These are phyloP conservation scores for Drosophila nannoptera DNA, from an alignment of 1,140 invertebrate genomes.

Conservation along the genomic window DNA sequence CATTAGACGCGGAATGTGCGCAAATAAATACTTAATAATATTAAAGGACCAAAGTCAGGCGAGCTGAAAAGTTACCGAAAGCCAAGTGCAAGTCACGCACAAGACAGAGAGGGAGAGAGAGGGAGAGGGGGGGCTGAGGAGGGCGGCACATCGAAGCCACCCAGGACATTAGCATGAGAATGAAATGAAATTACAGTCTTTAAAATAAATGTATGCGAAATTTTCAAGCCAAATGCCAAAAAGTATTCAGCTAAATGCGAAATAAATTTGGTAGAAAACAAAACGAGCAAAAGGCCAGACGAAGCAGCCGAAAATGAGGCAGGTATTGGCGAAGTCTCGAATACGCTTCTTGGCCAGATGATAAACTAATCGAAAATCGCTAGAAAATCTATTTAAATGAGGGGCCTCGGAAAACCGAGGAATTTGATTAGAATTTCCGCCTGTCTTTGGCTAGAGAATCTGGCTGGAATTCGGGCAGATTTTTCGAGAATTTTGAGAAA, in stretches of 20 bases:
- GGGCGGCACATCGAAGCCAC: constrained; percentile 7
- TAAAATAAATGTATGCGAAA: constrained; percentile 76
- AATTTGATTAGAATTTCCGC: too few relatives aligned
- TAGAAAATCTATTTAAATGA: background rate
- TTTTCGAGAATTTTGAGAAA: too few relatives aligned
- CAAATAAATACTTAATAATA: constrained; percentile 72
- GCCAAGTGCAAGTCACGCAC: constrained; percentile 41
- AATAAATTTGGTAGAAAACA: constrained; percentile 74
- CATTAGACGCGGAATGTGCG: constrained; percentile 60
- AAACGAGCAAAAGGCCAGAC: constrained; percentile 36
- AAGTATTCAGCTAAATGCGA: constrained; percentile 76
- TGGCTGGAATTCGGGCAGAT: too few relatives aligned
- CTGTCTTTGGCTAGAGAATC: too few relatives aligned
- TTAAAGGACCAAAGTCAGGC: constrained; percentile 20
- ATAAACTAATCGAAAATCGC: background rate
- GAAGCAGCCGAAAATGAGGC: background rate
- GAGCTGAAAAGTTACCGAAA: constrained; percentile 10
- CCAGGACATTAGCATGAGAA: constrained; percentile 66
- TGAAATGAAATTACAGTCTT: constrained; percentile 76
- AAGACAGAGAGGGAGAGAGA: background rate
- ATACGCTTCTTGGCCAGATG: background rate
- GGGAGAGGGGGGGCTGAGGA: background rate
- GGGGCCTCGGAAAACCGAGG: too few relatives aligned
- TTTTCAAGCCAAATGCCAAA: constrained; percentile 63
- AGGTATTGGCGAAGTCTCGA: background rate